These are phyloP conservation scores for Euleptes europaea DNA, from an alignment of 2,113 vertebrate species.

Conservation along the genomic window DNA sequence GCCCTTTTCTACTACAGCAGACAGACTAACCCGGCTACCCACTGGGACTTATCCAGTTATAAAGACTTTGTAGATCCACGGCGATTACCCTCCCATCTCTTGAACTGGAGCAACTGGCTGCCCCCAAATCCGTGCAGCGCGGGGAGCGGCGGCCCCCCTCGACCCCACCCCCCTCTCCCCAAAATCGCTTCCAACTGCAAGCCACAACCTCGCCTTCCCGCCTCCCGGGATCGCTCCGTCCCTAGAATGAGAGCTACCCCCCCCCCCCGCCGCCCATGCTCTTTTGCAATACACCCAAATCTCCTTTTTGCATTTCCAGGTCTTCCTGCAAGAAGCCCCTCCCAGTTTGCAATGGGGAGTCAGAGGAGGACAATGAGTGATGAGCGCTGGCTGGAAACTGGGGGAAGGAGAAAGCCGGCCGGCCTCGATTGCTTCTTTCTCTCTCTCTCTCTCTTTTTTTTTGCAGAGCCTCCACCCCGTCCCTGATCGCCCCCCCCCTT, in stretches of 20 bases:
- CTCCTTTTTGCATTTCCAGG: background rate
- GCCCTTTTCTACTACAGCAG: too few species aligned
- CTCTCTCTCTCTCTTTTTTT: too few species aligned
- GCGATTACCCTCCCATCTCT: background rate
- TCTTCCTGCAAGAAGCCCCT: background rate
- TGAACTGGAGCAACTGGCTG: background rate
- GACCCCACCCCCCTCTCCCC: background rate
- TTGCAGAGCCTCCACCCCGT: background rate
- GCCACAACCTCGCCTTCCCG: background rate
- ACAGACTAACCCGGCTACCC: too few species aligned
- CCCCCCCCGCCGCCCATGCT: too few species aligned
- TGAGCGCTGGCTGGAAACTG: background rate
- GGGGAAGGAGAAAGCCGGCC: too few species aligned
- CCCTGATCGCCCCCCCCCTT: too few species aligned
- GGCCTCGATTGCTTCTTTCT: background rate
- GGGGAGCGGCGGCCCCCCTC: background rate
- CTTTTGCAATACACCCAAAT: background rate
- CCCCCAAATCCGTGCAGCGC: background rate
- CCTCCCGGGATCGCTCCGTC: too few species aligned
- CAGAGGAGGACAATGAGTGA: background rate
- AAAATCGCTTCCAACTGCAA: background rate
- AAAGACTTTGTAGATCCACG: background rate
- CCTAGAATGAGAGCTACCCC: too few species aligned
- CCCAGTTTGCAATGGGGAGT: background rate
- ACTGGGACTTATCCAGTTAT: too few species aligned